Evolutionary conservation across 1,140 invertebrate genomes (phyloP), one percentile per base, ranked within the genome.

Genomic region (Macrosteles quadrilineatus): DNA sequence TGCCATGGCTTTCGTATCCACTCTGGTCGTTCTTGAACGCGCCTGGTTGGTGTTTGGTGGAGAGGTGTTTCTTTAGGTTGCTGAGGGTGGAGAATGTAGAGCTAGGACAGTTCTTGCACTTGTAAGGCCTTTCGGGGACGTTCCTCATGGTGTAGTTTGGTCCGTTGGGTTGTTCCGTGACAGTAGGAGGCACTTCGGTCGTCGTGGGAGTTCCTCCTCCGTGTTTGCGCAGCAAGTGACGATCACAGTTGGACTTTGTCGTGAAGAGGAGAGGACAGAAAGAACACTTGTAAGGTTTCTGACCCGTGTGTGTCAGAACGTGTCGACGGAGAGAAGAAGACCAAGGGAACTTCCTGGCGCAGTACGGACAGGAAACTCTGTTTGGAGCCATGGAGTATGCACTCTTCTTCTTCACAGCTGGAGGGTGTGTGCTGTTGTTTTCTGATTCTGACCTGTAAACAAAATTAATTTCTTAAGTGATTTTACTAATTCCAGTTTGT

Each of bases 171-270:
- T 64, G 59, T n/a, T 30, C 50, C 27, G 43, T 30, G 40, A 45
- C 19, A 23, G 30, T 36, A 32, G 31, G 12, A 11, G 3, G 21
- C 12, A 25, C 64, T 29, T 32, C 19, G 4, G 66, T 27, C 2
- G 29, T 12, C 9, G 63, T 19, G 23, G 36, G 32, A 25, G 31
- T 43, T 3, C 63, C 63, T 45, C 63, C 63, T 21, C 77, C 81
- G 74, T 70, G 79, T 74, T 80, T 74, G 1, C 77, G 71, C 23
- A 96, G 80, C 64, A 98, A 79, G 79, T 98, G 97, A 17, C 96
- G 89, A 75, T 98, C 97, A 78, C 97, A 95, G 79, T 98, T 98
- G 1, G 94, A 97, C 77, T 98, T 98, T 0, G 96, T 98, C 2
- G 96, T 98, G 80, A 98, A 98, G 0, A 95, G 86, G 0, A 98